These are phyloP conservation scores for Acanthopagrus latus DNA, from an alignment of 2,797 vertebrate genomes.

Conservation along the genomic window DNA sequence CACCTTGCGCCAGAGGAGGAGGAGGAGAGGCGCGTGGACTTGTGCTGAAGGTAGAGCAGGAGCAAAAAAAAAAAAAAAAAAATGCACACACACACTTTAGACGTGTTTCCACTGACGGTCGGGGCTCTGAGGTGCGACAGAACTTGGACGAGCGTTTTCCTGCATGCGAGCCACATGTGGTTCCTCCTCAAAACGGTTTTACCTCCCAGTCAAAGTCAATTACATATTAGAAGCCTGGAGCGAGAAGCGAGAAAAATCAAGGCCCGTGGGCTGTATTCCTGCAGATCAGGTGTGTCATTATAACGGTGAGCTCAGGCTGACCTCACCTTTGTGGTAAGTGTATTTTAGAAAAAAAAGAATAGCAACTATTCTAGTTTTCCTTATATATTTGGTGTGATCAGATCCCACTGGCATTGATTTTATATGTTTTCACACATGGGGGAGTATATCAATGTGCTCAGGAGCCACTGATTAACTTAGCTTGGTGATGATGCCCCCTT, in stretches of 20 bases:
- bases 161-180: neutral
- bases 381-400: neutral
- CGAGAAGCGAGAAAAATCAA: conserved; percentile 10
- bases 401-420: conserved; percentile 1
- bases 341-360: neutral
- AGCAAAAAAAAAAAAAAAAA: conserved; percentile 1
- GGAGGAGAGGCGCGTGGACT: conserved; percentile 33
- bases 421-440: conserved; percentile 7
- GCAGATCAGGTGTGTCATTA: conserved; percentile 36
- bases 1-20: conserved; percentile 54
- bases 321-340: conserved; percentile 3
- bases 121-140: neutral
- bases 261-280: neutral
- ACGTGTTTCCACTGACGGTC: neutral
- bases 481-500: neutral
- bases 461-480: conserved; percentile 15
- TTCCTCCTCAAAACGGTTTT: neutral
- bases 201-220: neutral
- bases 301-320: neutral
- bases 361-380: neutral
- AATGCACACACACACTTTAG: conserved; percentile 18
- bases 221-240: neutral
- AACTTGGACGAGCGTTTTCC: conserved; percentile 20
- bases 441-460: conserved; percentile 1
- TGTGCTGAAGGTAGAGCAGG: conserved; percentile 26